Conservation (phyloP, 2,113 vertebrate species). For the Stigmatopora argus region DNA sequence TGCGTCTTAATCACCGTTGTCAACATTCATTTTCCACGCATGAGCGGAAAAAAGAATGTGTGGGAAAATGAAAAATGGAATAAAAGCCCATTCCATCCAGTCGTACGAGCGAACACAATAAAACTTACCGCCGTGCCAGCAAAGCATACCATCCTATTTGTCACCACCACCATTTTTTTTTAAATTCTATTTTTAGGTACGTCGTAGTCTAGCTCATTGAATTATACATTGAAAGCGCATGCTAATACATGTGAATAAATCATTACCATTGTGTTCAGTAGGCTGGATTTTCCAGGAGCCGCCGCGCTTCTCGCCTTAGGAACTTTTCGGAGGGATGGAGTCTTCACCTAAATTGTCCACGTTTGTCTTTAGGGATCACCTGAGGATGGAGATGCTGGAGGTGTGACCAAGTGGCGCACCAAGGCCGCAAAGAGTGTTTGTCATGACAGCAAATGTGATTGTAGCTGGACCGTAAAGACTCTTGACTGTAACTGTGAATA, state of each 20-base stretch:
- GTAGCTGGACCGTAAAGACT: constrained; percentile 70
- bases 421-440: constrained; percentile 59
- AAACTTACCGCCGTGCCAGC: constrained; percentile 25
- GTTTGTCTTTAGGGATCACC: constrained; percentile 59
- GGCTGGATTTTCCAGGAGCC: constrained; percentile 33
- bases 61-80: no score
- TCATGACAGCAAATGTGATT: constrained; percentile 76
- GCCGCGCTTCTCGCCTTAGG: constrained; percentile 1
- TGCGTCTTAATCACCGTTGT: no score
- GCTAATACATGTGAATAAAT: constrained; percentile 72
- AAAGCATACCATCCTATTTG: constrained; percentile 49
- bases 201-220: constrained; percentile 50
- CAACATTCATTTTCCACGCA: no score
- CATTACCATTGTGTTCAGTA: constrained; percentile 59
- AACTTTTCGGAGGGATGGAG: no score
- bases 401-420: constrained; percentile 58
- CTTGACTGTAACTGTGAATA: constrained; percentile 72
- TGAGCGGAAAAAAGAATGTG: no score
- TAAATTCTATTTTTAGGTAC: constrained; percentile 66
- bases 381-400: constrained; percentile 74
- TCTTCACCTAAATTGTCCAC: constrained; percentile 31
- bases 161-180: neutral
- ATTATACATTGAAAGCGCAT: constrained; percentile 67
- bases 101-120: neutral
- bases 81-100: neutral